These are phyloP conservation scores for Cephus nigrinus DNA, from an alignment of 2,888 invertebrate genomes.

Conservation along the genomic window DNA sequence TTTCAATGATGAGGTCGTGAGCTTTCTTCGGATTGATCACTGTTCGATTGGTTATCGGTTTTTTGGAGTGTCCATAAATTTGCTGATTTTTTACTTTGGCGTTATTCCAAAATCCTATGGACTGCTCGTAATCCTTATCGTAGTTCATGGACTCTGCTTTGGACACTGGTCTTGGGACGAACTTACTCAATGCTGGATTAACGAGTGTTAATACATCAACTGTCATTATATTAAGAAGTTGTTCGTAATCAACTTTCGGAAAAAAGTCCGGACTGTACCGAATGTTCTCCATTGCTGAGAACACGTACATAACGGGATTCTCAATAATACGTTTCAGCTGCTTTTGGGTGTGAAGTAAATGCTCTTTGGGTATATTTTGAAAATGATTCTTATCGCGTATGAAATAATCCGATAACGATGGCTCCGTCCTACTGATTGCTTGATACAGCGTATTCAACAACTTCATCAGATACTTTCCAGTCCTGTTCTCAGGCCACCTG, in stretches of 20 bases:
- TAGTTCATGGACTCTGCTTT: background rate
- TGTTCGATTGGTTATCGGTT: slow-evolving; percentile 39
- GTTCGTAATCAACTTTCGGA: slow-evolving; percentile 72
- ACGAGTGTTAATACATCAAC: slow-evolving; percentile 49
- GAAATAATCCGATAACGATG: slow-evolving; percentile 77
- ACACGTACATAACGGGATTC: slow-evolving; percentile 77
- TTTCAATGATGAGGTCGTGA: slow-evolving; percentile 56
- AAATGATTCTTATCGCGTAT: slow-evolving; percentile 79
- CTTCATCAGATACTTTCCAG: slow-evolving; percentile 75
- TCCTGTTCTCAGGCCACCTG: slow-evolving; percentile 79
- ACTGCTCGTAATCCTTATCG: slow-evolving; percentile 23
- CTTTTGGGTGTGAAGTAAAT: slow-evolving; percentile 75
- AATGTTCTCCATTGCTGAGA: slow-evolving; percentile 77
- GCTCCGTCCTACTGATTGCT: slow-evolving; percentile 71
- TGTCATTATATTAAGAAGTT: slow-evolving; percentile 72
- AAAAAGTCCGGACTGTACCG: slow-evolving; percentile 75
- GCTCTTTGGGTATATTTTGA: slow-evolving; percentile 75
- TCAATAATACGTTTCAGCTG: slow-evolving; percentile 76
- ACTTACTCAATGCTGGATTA: slow-evolving; percentile 41
- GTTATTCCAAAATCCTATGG: slow-evolving; percentile 46
- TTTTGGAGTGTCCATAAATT: slow-evolving; percentile 21
- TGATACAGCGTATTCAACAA: slow-evolving; percentile 75
- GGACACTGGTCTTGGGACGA: background rate
- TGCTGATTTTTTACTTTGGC: slow-evolving; percentile 32
- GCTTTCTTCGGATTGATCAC: slow-evolving; percentile 47